Conservation (phyloP, 2,888 invertebrate species). For the Sinodicranocentrus sp. region DNA sequence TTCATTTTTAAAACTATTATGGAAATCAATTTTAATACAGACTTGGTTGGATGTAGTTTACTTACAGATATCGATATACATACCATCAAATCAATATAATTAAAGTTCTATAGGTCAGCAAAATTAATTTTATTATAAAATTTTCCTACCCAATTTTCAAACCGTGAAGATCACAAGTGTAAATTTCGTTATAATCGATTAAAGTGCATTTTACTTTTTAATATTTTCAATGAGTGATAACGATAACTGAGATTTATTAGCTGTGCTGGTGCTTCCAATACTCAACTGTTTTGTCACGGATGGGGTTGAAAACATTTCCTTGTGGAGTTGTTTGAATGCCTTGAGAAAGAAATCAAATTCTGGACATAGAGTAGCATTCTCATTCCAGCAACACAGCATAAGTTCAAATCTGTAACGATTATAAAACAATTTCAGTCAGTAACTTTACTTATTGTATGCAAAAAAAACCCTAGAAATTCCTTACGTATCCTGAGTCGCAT, state of each 20-base stretch:
- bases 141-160: no score
- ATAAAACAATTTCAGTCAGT: background rate
- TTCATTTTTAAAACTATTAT: no score
- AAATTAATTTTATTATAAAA: no score
- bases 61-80: no score
- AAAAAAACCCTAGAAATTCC: background rate
- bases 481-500: conserved; percentile 42
- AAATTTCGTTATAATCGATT: background rate
- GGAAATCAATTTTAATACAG: no score
- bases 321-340: conserved; percentile 26
- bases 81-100: no score
- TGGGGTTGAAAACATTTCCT: conserved; percentile 18
- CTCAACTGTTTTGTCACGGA: background rate
- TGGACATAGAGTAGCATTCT: conserved; percentile 44
- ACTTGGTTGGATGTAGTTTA: no score
- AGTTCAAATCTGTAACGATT: conserved; percentile 37
- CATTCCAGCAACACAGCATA: conserved; percentile 48
- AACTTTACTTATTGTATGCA: background rate
- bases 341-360: conserved; percentile 51
- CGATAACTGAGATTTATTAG: background rate
- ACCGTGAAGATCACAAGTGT: no score
- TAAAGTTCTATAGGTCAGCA: no score
- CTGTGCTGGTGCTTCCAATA: background rate
- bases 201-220: background rate
- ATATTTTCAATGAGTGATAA: background rate